A percentile compares a stretch with the other conserved stretches of the same genome.
These are phyloP conservation scores for Lampris incognitus DNA, from an alignment of 2,113 vertebrate genomes.

Conservation along the genomic window DNA sequence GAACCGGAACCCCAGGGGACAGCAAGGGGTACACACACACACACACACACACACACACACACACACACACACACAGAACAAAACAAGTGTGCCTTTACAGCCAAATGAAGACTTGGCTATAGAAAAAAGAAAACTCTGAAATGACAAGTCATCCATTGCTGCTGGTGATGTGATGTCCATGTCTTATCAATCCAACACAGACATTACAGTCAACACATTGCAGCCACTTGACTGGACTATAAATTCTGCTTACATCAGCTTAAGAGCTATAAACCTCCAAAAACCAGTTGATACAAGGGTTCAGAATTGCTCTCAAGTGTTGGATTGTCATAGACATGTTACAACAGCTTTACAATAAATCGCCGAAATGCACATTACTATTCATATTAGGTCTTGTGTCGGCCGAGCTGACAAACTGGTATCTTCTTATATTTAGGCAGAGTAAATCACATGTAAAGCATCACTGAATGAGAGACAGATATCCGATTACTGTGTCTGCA, in stretches of 20 bases:
- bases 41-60: conserved; percentile 16
- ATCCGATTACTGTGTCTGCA: conserved; percentile 46
- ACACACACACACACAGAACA: conserved; percentile 7
- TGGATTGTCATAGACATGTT: conserved; percentile 9
- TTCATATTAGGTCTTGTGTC: conserved; percentile 17
- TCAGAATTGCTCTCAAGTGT: background rate
- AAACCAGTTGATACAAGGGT: background rate
- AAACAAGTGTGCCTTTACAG: background rate
- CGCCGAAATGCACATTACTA: conserved; percentile 13
- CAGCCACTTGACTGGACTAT: background rate
- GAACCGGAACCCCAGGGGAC: conserved; percentile 26
- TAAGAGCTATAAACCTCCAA: conserved; percentile 27
- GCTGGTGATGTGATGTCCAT: background rate
- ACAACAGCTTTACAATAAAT: conserved; percentile 14
- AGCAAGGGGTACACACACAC: too few species aligned
- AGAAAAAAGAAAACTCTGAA: too few species aligned
- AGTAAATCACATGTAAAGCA: conserved; percentile 24
- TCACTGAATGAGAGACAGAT: conserved; percentile 40
- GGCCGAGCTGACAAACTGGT: conserved; percentile 15
- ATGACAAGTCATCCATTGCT: background rate
- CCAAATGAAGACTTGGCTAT: too few species aligned
- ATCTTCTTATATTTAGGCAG: conserved; percentile 45
- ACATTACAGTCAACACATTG: conserved; percentile 14
- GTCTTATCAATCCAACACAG: background rate
- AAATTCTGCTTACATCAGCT: conserved; percentile 22